A percentile compares a stretch with the other conserved stretches of the same genome.
Conservation (phyloP, 2,797 vertebrate species). For the Lutra lutra region DNA sequence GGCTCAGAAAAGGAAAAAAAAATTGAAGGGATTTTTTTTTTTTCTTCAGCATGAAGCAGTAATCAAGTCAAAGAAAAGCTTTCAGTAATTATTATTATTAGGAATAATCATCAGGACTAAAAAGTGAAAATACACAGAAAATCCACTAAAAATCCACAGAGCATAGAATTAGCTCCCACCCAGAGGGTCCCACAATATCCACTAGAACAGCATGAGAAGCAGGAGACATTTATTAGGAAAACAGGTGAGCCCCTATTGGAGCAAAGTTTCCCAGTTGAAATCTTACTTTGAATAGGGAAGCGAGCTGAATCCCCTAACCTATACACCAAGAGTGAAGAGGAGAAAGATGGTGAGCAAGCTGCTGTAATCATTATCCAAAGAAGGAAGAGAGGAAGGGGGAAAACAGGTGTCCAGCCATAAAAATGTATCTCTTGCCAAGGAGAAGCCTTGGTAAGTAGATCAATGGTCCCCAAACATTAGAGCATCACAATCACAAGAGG, state of each 20-base stretch:
- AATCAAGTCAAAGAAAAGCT: constrained; percentile 78
- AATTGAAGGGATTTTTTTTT: constrained; percentile 69
- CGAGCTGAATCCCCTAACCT: background rate
- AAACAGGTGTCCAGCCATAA: background rate
- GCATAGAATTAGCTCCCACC: constrained; percentile 59
- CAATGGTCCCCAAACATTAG: background rate
- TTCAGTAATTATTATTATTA: constrained; percentile 77
- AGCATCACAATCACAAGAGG: background rate
- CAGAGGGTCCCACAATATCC: constrained; percentile 13
- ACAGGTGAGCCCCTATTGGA: background rate
- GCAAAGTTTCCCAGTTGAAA: background rate
- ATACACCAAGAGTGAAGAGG: background rate
- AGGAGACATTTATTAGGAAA: background rate
- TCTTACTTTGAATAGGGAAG: background rate
- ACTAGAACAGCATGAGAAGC: background rate
- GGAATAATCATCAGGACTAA: constrained; percentile 55
- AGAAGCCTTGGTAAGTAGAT: background rate
- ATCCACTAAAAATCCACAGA: background rate
- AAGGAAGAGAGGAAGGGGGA: background rate
- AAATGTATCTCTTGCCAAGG: fast-evolving
- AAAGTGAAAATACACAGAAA: constrained; percentile 13
- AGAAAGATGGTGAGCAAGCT: background rate
- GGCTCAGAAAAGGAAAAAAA: constrained; percentile 79
- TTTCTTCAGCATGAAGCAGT: constrained; percentile 71
- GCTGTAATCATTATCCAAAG: background rate